A percentile compares a stretch with the other conserved stretches of the same genome.
phyloP scores from a whole-genome alignment of 2,888 invertebrate genomes.

The Cyrtodaria siliqua region DNA sequence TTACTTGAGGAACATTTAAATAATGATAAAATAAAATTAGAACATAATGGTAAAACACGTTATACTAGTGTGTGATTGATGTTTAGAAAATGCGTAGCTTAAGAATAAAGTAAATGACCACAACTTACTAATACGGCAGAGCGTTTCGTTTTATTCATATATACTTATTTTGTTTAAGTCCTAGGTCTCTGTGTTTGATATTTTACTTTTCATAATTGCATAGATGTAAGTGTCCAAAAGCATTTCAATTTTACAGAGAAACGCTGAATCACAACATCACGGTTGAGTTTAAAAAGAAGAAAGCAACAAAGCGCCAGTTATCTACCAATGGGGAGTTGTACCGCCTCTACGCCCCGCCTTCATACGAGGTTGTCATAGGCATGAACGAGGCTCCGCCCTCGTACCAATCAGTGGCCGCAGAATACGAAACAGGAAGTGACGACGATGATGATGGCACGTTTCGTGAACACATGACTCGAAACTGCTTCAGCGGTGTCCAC shows the following conservation, averaged over 20 bases:
- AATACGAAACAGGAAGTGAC: constrained; percentile 38
- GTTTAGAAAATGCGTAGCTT: too few species aligned
- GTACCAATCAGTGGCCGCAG: constrained; percentile 54
- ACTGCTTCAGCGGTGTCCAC: not conserved
- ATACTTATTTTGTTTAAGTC: too few species aligned
- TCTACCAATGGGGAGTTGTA: constrained; percentile 53
- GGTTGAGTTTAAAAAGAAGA: constrained; percentile 48
- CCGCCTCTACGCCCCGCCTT: constrained; percentile 71
- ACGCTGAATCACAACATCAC: constrained; percentile 33
- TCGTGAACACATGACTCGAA: constrained; percentile 8
- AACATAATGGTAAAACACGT: too few species aligned
- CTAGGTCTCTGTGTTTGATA: not conserved
- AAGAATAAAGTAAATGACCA: too few species aligned
- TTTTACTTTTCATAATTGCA: not conserved
- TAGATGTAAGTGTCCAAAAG: not conserved
- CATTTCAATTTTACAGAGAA: constrained; percentile 34
- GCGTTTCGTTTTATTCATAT: not conserved
- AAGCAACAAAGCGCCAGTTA: constrained; percentile 28
- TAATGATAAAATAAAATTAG: too few species aligned
- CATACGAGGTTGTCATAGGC: constrained; percentile 72
- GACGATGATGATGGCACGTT: constrained; percentile 42
- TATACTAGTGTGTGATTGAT: too few species aligned
- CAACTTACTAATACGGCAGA: too few species aligned
- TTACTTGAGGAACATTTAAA: too few species aligned
- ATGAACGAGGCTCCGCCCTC: constrained; percentile 67